Conservation (phyloP, 2,888 invertebrate species). For the Caenorhabditis sp. region DNA sequence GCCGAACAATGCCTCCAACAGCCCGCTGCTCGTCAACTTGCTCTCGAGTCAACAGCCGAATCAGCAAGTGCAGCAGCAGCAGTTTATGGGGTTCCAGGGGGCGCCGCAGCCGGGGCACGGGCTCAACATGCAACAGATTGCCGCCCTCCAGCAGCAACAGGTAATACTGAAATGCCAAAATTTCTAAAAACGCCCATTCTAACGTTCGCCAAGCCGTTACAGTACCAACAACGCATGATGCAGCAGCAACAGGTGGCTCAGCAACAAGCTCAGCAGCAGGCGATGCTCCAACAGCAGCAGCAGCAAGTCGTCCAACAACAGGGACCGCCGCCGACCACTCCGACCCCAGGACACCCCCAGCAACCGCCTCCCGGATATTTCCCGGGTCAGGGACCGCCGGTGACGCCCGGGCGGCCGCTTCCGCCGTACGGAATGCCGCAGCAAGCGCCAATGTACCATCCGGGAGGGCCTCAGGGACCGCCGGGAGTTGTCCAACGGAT, state of each 20-base stretch:
- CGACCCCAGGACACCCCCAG: conserved; percentile 19
- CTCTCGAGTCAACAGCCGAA: conserved; percentile 51
- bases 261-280: conserved; percentile 40
- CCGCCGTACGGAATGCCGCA: conserved; percentile 36
- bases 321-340: conserved; percentile 44
- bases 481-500: conserved; percentile 47
- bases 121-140: neutral
- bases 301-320: conserved; percentile 26
- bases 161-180: neutral
- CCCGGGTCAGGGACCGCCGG: conserved; percentile 30
- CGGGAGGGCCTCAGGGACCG: conserved; percentile 32
- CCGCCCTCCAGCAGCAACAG: conserved; percentile 17
- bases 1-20: conserved; percentile 52
- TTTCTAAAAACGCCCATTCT: neutral
- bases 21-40: conserved; percentile 65
- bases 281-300: conserved; percentile 39
- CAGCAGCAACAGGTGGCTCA: conserved; percentile 36
- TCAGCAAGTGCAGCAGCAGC: conserved; percentile 40
- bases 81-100: neutral
- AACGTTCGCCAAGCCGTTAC: neutral
- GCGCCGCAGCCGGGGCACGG: neutral
- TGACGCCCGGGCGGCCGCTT: conserved; percentile 42
- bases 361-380: conserved; percentile 13
- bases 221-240: conserved; percentile 37
- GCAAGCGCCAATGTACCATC: conserved; percentile 39